A percentile compares a stretch with the other conserved stretches of the same genome.
Evolutionary conservation across 2,113 vertebrate species (phyloP).

Genomic region (Ivindomyrus marchei): DNA sequence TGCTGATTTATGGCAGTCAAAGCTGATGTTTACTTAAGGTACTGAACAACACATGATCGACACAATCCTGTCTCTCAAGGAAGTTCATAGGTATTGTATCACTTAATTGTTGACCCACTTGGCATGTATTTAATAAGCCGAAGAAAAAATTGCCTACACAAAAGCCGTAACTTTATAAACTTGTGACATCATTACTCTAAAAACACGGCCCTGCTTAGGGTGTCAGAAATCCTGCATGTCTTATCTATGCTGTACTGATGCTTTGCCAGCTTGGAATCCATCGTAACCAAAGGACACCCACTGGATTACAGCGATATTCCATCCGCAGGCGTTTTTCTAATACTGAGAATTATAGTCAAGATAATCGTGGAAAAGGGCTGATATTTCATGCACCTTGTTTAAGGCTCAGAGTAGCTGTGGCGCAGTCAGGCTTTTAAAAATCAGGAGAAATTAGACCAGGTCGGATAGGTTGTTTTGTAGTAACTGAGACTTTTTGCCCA

Average conservation of each 20-base stretch:
- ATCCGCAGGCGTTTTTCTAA: not conserved
- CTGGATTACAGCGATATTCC: not conserved
- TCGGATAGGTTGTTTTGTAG: not conserved
- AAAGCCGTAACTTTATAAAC: not conserved
- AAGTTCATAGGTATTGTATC: not conserved
- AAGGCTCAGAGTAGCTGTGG: not conserved
- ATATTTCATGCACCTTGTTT: constrained; percentile 7
- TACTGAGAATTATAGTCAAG: not conserved
- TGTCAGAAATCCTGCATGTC: not conserved
- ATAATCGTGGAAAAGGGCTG: constrained; percentile 2
- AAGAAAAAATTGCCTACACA: constrained; percentile 1
- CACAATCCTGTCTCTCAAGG: not conserved
- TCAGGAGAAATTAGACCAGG: not conserved
- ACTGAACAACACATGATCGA: not conserved
- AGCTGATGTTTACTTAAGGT: constrained; percentile 5
- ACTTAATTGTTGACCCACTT: not conserved
- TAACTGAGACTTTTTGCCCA: not conserved
- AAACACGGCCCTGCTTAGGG: constrained; percentile 5
- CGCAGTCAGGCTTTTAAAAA: not conserved
- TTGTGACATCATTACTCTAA: not conserved
- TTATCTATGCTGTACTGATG: constrained; percentile 2
- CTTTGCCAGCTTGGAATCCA: constrained; percentile 7
- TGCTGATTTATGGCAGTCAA: not conserved
- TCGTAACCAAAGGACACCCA: constrained; percentile 11
- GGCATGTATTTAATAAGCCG: not conserved